Conservation (phyloP, 2,113 vertebrate species). For the Caretta caretta region DNA sequence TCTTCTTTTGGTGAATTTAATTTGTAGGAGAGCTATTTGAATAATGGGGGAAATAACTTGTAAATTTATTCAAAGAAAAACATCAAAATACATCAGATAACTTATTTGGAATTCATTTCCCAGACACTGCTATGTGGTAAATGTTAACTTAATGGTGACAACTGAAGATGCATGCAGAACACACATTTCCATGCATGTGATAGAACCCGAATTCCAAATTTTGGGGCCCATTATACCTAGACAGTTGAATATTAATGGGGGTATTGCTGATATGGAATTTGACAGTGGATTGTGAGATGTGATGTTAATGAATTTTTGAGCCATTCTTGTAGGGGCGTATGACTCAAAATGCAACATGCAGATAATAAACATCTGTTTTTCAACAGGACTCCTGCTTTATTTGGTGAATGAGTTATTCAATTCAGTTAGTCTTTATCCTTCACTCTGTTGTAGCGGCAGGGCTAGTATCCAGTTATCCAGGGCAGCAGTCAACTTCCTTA, state of each 20-base stretch:
- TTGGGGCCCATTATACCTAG: accelerated
- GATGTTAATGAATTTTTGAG: neutral
- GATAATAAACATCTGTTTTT: neutral
- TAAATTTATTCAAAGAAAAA: neutral
- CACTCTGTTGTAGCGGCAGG: neutral
- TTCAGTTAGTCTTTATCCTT: neutral
- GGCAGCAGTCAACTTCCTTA: neutral
- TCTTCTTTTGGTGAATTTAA: slow-evolving; percentile 5
- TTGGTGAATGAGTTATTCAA: neutral
- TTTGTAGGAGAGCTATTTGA: neutral
- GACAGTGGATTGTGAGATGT: neutral
- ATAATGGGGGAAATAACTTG: neutral
- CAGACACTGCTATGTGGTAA: neutral
- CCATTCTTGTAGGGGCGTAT: neutral
- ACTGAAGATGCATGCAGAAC: neutral
- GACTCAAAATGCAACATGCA: neutral
- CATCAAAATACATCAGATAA: neutral
- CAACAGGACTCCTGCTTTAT: neutral
- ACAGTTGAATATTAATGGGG: neutral
- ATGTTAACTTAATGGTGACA: neutral
- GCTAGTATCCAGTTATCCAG: neutral
- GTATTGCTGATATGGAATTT: neutral
- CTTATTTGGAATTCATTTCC: neutral
- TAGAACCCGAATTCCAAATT: accelerated
- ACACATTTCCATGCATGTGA: accelerated